Evolutionary conservation across 2,797 vertebrate species (phyloP).

Genomic region (Uromys caudimaculatus): DNA sequence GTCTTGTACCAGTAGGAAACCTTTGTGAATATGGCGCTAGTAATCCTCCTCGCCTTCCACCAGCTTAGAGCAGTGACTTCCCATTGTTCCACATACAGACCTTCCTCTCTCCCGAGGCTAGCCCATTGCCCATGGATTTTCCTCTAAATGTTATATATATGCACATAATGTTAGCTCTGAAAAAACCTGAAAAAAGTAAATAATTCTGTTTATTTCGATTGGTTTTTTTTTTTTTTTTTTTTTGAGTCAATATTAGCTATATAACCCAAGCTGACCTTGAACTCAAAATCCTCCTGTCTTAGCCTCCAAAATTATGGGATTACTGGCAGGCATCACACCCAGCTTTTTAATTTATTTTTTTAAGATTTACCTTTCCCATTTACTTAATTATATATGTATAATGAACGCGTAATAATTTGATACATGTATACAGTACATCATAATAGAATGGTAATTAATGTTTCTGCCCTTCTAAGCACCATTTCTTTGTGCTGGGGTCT

Average conservation of each 20-base stretch:
- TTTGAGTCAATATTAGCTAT: background rate
- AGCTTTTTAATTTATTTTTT: background rate
- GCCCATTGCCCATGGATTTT: background rate
- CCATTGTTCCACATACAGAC: background rate
- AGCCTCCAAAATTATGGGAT: background rate
- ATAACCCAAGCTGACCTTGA: background rate
- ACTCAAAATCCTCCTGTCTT: background rate
- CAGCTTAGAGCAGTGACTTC: background rate
- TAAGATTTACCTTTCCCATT: background rate
- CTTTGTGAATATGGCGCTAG: background rate
- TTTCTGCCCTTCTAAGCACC: background rate
- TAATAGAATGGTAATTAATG: background rate
- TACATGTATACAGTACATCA: background rate
- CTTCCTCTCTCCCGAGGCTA: background rate
- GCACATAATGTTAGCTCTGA: background rate
- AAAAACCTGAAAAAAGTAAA: background rate
- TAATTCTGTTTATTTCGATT: background rate
- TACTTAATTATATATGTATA: background rate
- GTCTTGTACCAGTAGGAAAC: background rate
- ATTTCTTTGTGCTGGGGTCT: constrained; percentile 18
- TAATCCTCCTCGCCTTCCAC: background rate
- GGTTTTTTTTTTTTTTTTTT: background rate
- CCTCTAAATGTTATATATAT: background rate
- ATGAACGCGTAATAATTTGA: background rate
- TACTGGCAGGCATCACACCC: background rate